A percentile compares a stretch with the other conserved stretches of the same genome.
Evolutionary conservation across 37 sponge, comb jelly and placozoan genomes (phyloP).

Genomic region (Diacarnus erythraeanus): DNA sequence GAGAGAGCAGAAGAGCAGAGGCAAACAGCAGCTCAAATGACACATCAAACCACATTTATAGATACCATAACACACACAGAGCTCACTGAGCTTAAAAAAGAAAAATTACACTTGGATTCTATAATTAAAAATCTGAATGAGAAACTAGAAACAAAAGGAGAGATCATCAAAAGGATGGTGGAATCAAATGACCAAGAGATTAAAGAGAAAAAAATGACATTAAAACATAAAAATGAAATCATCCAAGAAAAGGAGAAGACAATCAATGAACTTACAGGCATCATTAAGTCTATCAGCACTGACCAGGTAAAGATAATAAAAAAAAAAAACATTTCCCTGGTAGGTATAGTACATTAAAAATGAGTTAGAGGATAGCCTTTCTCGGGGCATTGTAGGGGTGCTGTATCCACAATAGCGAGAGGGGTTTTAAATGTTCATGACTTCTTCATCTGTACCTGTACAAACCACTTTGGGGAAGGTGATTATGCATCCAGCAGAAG

Average conservation of each 20-base stretch:
- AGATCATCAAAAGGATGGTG: background rate
- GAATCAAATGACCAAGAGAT: background rate
- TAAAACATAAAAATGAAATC: background rate
- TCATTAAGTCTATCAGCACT: background rate
- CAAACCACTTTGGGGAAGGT: too few relatives aligned
- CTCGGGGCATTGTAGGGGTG: too few relatives aligned
- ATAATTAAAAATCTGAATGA: background rate
- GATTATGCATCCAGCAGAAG: too few relatives aligned
- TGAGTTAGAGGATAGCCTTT: too few relatives aligned
- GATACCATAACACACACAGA: background rate
- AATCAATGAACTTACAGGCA: background rate
- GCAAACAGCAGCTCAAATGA: background rate
- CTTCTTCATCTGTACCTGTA: too few relatives aligned
- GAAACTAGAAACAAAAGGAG: background rate
- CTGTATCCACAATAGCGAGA: too few relatives aligned
- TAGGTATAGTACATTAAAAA: too few relatives aligned
- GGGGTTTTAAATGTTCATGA: too few relatives aligned
- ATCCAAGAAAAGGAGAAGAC: background rate
- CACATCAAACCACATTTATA: too few relatives aligned
- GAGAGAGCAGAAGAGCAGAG: background rate
- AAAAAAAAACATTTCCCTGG: too few relatives aligned
- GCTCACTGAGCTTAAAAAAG: background rate
- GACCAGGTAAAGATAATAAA: background rate
- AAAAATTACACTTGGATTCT: background rate
- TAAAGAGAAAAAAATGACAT: background rate